phyloP scores from a whole-genome alignment of 2,113 vertebrate genomes.

The Jaculus jaculus region DNA sequence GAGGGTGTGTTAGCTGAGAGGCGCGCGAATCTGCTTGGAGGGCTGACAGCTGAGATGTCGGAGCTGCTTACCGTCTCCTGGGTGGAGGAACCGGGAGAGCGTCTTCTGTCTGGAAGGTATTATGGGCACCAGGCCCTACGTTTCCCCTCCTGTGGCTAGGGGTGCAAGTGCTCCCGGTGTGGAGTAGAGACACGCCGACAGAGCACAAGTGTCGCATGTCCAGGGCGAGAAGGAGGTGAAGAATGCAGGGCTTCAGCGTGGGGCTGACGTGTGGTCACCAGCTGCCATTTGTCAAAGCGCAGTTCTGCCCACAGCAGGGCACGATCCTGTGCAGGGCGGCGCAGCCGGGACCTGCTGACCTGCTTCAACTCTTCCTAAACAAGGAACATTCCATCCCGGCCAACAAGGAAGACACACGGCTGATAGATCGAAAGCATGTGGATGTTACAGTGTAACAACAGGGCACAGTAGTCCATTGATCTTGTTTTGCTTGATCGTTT shows the following conservation, averaged over 20 bases:
- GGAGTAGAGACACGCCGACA: background rate
- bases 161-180: conserved; percentile 5
- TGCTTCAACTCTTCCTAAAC: background rate
- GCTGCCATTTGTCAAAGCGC: background rate
- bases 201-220: background rate
- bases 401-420: background rate
- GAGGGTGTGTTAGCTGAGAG: background rate
- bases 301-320: background rate
- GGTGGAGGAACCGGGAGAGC: conserved; percentile 22
- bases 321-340: background rate
- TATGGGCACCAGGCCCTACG: background rate
- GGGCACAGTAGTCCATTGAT: background rate
- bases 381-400: background rate
- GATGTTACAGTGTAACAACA: background rate
- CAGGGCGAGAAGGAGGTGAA: background rate
- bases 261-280: background rate
- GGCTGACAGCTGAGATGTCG: conserved; percentile 67
- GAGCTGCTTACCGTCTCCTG: conserved; percentile 60
- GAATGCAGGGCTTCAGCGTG: background rate
- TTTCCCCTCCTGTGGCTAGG: background rate
- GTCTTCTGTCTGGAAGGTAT: conserved; percentile 51
- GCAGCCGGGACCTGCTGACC: background rate
- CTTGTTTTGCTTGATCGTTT: too few relatives aligned
- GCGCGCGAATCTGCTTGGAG: conserved; percentile 63
- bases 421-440: background rate